A percentile compares a stretch with the other conserved stretches of the same genome.
These are phyloP conservation scores for Pachydiplax longipennis DNA, from an alignment of 2,888 invertebrate genomes.

Conservation along the genomic window DNA sequence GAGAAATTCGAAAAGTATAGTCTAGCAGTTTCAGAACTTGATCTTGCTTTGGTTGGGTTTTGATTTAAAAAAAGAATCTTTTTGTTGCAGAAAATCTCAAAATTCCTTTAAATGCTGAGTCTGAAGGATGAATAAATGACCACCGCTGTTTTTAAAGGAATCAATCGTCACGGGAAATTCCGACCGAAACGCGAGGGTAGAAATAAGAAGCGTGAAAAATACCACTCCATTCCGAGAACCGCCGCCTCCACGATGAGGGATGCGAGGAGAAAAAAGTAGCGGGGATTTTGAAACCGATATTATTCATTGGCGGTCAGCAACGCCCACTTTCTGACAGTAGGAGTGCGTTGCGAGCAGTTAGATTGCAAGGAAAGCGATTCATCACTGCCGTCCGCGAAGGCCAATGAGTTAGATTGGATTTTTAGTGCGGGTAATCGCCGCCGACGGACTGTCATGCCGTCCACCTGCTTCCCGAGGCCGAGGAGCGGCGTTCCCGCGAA, in stretches of 20 bases:
- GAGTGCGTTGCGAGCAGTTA: not conserved
- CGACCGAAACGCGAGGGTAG: no score
- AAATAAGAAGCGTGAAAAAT: not conserved
- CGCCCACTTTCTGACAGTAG: slow-evolving; percentile 15
- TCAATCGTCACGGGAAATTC: no score
- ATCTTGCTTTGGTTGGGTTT: no score
- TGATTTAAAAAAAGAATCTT: no score
- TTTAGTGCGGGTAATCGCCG: not conserved
- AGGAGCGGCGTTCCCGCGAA: not conserved
- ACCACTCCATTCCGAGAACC: not conserved
- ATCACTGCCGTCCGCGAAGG: slow-evolving; percentile 32
- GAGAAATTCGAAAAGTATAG: no score
- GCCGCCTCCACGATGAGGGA: not conserved
- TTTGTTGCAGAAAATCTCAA: no score
- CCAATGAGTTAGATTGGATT: slow-evolving; percentile 30
- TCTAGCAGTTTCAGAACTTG: no score
- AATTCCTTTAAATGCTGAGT: no score
- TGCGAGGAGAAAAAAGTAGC: not conserved
- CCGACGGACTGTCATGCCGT: slow-evolving; percentile 2
- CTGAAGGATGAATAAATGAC: no score
- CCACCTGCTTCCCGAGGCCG: not conserved
- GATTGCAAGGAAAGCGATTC: slow-evolving; percentile 1
- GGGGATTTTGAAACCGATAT: not conserved
- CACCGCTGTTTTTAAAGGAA: no score
- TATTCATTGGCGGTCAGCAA: not conserved